phyloP scores from a whole-genome alignment of 1,140 invertebrate species.

The Trichonephila clavipes region DNA sequence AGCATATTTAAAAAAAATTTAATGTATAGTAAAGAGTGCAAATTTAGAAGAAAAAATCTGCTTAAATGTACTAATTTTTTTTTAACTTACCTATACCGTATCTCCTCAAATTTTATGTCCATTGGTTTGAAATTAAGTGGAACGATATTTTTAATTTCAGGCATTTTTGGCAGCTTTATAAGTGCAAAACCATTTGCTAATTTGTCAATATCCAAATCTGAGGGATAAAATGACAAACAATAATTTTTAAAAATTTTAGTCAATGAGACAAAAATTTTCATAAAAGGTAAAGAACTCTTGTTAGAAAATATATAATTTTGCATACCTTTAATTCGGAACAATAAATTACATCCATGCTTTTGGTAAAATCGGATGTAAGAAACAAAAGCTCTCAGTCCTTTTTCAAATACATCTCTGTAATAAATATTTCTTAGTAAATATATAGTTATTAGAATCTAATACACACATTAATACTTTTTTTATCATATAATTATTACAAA shows the following conservation, averaged over 20 bases:
- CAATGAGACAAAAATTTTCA: no score
- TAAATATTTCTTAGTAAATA: not conserved
- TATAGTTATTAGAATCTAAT: no score
- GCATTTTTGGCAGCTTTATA: slow-evolving; percentile 95
- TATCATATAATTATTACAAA: no score
- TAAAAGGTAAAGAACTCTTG: no score
- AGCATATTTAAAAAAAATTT: not conserved
- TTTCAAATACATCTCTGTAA: slow-evolving; percentile 87
- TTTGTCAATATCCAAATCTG: slow-evolving; percentile 91
- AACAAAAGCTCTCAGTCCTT: slow-evolving; percentile 95
- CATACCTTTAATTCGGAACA: slow-evolving; percentile 90
- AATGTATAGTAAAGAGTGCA: not conserved
- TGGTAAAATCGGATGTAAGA: slow-evolving; percentile 96
- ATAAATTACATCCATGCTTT: slow-evolving; percentile 96
- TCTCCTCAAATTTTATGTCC: slow-evolving; percentile 87
- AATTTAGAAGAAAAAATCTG: not conserved
- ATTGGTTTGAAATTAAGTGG: slow-evolving; percentile 85
- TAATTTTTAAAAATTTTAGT: not conserved
- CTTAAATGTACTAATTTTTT: not conserved
- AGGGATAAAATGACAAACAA: not conserved
- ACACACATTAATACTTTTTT: no score
- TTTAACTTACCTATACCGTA: slow-evolving; percentile 84
- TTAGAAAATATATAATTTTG: not conserved
- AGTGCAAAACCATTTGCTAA: slow-evolving; percentile 94
- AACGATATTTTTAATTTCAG: slow-evolving; percentile 90